Percentiles rank a stretch among this genome's conserved stretches.
Conservation (phyloP, 2,888 invertebrate species). For the Stramonita haemastoma region DNA sequence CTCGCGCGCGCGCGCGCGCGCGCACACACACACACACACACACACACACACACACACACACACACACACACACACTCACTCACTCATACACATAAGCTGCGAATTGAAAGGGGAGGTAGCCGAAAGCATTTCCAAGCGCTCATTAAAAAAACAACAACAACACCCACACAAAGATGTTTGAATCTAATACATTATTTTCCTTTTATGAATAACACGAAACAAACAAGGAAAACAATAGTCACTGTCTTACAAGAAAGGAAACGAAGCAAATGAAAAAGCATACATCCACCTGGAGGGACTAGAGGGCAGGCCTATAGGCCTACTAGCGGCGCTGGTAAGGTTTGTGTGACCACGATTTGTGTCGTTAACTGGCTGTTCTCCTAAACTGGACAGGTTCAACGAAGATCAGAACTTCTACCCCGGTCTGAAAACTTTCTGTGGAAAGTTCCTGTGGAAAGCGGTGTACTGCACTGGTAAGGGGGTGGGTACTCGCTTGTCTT, state of each 20-base stretch:
- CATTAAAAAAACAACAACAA: background rate
- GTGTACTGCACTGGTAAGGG: background rate
- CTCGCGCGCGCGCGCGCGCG: background rate
- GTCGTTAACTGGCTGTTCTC: too few species aligned
- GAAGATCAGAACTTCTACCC: background rate
- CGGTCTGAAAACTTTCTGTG: background rate
- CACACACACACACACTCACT: background rate
- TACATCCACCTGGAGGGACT: background rate
- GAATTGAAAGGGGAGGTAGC: too few species aligned
- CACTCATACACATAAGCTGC: background rate
- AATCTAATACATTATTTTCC: background rate
- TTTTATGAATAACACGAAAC: too few species aligned
- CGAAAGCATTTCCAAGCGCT: background rate
- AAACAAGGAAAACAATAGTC: background rate
- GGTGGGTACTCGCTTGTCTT: too few species aligned
- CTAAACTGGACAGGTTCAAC: background rate
- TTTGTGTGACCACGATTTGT: background rate
- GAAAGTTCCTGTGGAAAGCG: background rate
- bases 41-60: background rate
- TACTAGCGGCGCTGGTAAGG: background rate
- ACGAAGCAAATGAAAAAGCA: background rate
- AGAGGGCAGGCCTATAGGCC: background rate
- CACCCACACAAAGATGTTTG: background rate
- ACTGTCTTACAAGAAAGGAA: background rate
- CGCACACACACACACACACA: constrained; percentile 28